These are phyloP conservation scores for Eudorcas thomsonii DNA, from an alignment of 2,113 vertebrate species.

Conservation along the genomic window DNA sequence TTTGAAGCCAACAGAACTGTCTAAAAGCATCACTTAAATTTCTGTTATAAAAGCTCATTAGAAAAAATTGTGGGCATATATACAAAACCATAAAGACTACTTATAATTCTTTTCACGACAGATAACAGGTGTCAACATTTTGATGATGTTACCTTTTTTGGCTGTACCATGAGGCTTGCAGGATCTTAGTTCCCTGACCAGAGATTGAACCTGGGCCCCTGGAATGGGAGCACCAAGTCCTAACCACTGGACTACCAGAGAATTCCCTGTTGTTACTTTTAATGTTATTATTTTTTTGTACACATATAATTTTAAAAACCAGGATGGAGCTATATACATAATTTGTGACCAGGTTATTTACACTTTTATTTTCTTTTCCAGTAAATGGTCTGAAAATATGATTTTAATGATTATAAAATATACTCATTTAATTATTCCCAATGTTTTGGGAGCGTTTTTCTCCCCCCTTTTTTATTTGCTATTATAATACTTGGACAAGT, in stretches of 20 bases:
- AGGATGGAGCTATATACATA: background rate
- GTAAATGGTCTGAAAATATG: background rate
- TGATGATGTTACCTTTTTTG: background rate
- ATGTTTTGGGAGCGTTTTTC: background rate
- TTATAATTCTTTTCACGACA: conserved; percentile 14
- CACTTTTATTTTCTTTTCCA: conserved; percentile 21
- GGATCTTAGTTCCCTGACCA: background rate
- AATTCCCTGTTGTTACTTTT: background rate
- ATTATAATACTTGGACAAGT: conserved; percentile 8
- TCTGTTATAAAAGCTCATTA: conserved; percentile 27
- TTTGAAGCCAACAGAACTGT: conserved; percentile 3
- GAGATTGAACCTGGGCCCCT: background rate
- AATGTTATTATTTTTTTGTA: background rate
- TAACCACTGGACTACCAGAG: background rate
- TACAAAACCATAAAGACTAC: background rate
- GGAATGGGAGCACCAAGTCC: background rate
- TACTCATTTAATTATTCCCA: background rate
- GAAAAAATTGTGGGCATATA: background rate
- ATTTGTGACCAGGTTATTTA: conserved; percentile 13
- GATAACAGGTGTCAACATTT: conserved; percentile 9
- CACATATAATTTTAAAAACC: conserved; percentile 8
- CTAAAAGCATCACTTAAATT: conserved; percentile 23
- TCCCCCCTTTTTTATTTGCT: background rate
- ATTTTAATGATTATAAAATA: conserved; percentile 15
- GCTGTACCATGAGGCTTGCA: background rate